Evolutionary conservation across 2,888 invertebrate species (phyloP), one percentile per base, ranked within the genome.

Genomic region (Torymus texanus): DNA sequence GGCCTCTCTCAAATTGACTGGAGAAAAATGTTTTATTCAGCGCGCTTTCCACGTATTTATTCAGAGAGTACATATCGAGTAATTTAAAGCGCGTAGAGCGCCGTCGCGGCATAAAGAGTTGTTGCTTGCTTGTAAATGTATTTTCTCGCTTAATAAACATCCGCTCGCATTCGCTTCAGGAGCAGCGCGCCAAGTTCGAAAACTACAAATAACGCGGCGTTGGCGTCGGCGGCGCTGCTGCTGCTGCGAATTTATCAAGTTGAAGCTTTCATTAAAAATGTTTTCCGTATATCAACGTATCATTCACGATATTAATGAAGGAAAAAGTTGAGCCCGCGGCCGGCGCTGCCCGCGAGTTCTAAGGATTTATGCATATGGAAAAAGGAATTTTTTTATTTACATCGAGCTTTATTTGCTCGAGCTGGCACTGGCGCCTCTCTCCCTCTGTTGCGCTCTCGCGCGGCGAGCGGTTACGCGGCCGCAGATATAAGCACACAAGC

Each of bases 401-500:
- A 74, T 71, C 68, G 76, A 70, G 78, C 66, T 74, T 68, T 82
- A 74, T 73, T 73, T 77, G 78, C 76, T 53, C 63, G 18, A 50
- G 41, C n/a, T 41, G 41, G 24, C 51, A 5, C 73, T 41, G 51
- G 16, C n/a, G 72, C 21, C n/a, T 41, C n/a, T 41, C 41, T 41
- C 41, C 41, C 41, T 41, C 41, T 41, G 41, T 41, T 41, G 55
- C 29, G 16, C 55, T 24, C 21, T 29, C 55, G 55, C 61, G 11
- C 14, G 18, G 63, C 18, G 18, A 55, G 67, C 86, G 87, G 89
- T 88, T 86, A 88, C 86, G 85, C 85, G 86, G 86, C 85, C 87
- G 85, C 87, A 86, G 87, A 89, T 89, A 88, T 88, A 89, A 89
- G 89, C 88, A 90, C 88, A 90, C 89, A 90, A 90, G 88, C 86